phyloP scores from a whole-genome alignment of 1,140 invertebrate species.

The Polypedilum pembai region DNA sequence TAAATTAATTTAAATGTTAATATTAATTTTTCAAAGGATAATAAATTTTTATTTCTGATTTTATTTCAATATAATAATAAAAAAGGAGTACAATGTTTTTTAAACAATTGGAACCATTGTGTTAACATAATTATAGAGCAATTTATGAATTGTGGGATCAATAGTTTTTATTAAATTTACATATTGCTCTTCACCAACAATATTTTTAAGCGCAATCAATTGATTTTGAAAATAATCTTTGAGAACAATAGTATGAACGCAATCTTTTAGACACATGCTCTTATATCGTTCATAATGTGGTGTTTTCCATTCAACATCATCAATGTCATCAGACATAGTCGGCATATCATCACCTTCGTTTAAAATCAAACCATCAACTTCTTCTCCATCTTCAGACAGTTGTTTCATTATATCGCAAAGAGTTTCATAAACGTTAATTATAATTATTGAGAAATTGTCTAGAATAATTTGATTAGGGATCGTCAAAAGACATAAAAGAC shows the following conservation, averaged over 20 bases:
- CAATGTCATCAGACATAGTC: slow-evolving; percentile 34
- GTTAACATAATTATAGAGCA: slow-evolving; percentile 1
- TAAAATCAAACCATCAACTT: slow-evolving; percentile 40
- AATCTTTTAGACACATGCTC: slow-evolving; percentile 56
- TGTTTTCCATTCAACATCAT: slow-evolving; percentile 40
- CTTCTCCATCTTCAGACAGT: slow-evolving; percentile 51
- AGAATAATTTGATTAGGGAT: slow-evolving; percentile 59
- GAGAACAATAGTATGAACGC: slow-evolving; percentile 61
- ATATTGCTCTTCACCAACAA: slow-evolving; percentile 59
- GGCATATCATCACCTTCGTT: slow-evolving; percentile 40
- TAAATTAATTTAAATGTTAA: too few species aligned
- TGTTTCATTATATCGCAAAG: slow-evolving; percentile 76
- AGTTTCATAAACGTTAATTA: slow-evolving; percentile 71
- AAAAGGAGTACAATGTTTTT: not conserved
- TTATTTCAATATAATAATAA: not conserved
- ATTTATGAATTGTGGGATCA: slow-evolving; percentile 55
- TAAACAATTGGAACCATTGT: slow-evolving; percentile 15
- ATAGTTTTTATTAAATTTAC: slow-evolving; percentile 60
- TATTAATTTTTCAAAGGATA: too few species aligned
- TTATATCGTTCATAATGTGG: slow-evolving; percentile 48
- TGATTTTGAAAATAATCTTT: slow-evolving; percentile 59
- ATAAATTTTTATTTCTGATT: not conserved
- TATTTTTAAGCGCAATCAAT: slow-evolving; percentile 55
- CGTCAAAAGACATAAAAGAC: slow-evolving; percentile 37
- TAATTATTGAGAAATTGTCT: slow-evolving; percentile 64